These are phyloP conservation scores for Helarctos malayanus DNA, from an alignment of 2,797 vertebrate species.

Conservation along the genomic window DNA sequence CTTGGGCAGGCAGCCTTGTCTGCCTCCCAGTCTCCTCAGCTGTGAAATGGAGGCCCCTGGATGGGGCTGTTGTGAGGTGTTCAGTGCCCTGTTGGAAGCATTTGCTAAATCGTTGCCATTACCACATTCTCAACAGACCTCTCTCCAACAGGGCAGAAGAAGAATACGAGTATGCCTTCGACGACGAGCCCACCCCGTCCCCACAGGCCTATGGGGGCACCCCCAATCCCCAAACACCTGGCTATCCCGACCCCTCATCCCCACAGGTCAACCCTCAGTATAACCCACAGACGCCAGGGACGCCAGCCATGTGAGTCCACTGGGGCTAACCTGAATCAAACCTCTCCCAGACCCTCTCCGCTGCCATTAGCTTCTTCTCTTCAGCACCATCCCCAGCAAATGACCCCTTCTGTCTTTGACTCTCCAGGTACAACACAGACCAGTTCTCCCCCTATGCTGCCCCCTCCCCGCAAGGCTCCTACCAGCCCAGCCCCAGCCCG, in stretches of 20 bases:
- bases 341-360: not conserved
- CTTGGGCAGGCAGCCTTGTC: not conserved
- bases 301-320: conserved; percentile 95
- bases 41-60: not conserved
- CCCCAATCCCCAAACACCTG: conserved; percentile 97
- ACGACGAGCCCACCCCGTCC: conserved; percentile 96
- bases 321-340: not conserved
- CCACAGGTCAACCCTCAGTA: conserved; percentile 97
- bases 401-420: not conserved
- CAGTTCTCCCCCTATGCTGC: conserved; percentile 97
- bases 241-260: conserved; percentile 96
- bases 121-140: not conserved
- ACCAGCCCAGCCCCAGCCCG: conserved; percentile 97
- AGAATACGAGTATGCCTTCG: conserved; percentile 96
- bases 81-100: not conserved
- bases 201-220: conserved; percentile 96
- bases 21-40: not conserved
- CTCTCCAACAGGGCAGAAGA: conserved; percentile 92
- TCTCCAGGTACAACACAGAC: conserved; percentile 96
- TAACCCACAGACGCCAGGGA: conserved; percentile 97
- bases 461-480: conserved; percentile 97
- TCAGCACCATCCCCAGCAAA: too few relatives aligned
- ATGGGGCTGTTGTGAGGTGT: not conserved
- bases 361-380: not conserved
- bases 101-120: not conserved